Conservation (phyloP, 1,140 invertebrate species). For the Bombyx mandarina region DNA sequence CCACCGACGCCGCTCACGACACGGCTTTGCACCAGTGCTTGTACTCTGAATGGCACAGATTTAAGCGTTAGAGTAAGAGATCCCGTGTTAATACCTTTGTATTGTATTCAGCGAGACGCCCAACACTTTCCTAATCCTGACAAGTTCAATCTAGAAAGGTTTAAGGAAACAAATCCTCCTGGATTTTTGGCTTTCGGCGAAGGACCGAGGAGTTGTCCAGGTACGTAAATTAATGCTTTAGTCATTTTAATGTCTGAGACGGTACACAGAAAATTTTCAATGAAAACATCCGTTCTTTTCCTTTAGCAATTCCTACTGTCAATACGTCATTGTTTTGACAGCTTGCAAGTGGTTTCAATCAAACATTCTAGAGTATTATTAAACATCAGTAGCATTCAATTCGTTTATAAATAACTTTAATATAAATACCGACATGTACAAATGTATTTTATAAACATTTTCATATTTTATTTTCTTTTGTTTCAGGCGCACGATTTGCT, state of each 20-base stretch:
- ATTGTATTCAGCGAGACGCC: slow-evolving; percentile 73
- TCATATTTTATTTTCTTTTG: slow-evolving; percentile 3
- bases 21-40: slow-evolving; percentile 60
- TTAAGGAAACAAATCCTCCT: slow-evolving; percentile 44
- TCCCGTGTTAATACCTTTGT: slow-evolving; percentile 72
- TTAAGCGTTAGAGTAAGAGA: slow-evolving; percentile 68
- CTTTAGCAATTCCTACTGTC: no score
- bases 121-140: slow-evolving; percentile 64
- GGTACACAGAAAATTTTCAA: no score
- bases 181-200: slow-evolving; percentile 64
- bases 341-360: no score
- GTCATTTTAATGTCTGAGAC: background rate
- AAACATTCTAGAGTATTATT: no score
- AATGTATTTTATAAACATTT: background rate
- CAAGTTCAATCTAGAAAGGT: slow-evolving; percentile 76
- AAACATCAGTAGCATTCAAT: no score
- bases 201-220: slow-evolving; percentile 72
- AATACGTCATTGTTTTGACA: no score
- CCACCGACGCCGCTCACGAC: slow-evolving; percentile 76
- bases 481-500: slow-evolving; percentile 53
- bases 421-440: background rate
- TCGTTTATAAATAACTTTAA: background rate
- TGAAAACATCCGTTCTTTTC: no score
- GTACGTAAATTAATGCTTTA: slow-evolving; percentile 29
- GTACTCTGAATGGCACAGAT: slow-evolving; percentile 47